Base-by-base conservation (phyloP, 2,113 vertebrate species). In the Takifugu bimaculatus region DNA sequence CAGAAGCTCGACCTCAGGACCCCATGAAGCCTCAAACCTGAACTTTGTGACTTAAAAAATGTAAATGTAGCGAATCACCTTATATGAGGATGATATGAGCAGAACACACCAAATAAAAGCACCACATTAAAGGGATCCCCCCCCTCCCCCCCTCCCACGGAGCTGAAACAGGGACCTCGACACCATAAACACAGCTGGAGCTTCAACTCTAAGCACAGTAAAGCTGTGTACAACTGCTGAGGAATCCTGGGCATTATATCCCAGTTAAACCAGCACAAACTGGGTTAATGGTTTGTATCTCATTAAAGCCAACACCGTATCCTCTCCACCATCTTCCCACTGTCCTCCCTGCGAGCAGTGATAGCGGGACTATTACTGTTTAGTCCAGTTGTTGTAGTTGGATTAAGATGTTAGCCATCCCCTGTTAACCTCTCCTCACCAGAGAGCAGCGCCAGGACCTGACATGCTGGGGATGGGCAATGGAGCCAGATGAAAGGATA, bases 351-450 rank as follows among this genome's bases (percentile, higher is more conserved):
- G 58, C 74, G 75, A 78, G 62, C 61, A 26, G 39, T 29, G 6
- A 48, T 77, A 70, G 69, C 75, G 65, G 73, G 72, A 64, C 69
- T 72, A 68, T 79, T 77, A 81, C 76, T 61, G 45, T 83, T 74
- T 61, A 78, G 60, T 61, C 27, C 13, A 47, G 84, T 73, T 89
- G 85, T 88, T 84, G 72, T 87, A 65, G 83, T 88, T 91, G 89
- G 88, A 89, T 91, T 89, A 89, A 85, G 78, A 80, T 57, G 72
- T 86, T 80, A 86, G 74, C 63, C 51, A 87, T 84, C 74, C 71
- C 64, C 74, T 42, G 78, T 85, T 86, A 87, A 86, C 79, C 68
- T 78, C 78, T 82, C 63, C 77, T 76, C 51, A 29, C 60, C 76
- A 58, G 60, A 51, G 60, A 56, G 58, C 54, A 54, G 68, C 74